Evolutionary conservation across 2,113 vertebrate species (phyloP), one percentile per base, ranked within the genome.

Genomic region (Cygnus buccinator): DNA sequence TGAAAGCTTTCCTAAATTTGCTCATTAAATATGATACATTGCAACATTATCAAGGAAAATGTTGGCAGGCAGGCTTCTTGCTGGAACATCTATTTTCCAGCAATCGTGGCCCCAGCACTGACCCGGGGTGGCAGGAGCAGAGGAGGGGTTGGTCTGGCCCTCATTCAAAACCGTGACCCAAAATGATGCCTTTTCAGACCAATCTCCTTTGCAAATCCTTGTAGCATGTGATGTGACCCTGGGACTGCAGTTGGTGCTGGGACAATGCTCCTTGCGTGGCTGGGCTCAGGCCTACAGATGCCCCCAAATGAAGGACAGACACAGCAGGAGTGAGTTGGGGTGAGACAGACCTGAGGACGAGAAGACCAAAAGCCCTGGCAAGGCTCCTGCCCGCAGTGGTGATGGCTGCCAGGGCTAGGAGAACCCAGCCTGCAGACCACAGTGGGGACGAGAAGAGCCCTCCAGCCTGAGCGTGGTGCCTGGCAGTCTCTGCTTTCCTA

Each of bases 1-100:
- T 57, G 80, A 91, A 87, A 88, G 44, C 76, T 72, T 84, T 50
- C 75, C 86, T 44, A 62, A 95, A 96, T 76, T 90, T 70, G 35
- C 74, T 95, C 92, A 65, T 91, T 95, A 58, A 84, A 67, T 84
- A 16, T 22, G 75, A 91, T 75, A 90, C 71, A 84, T 86, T 57
- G 35, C 52, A 67, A 84, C 52, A 17, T 85, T 57, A 63, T 10
- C 67, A 15, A 5, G 0, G 1, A 48, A 62, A 93, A 62, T 9
- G 43, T 13, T 74, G 86, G 58, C 82, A 57, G 26, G 46, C 46
- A 70, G 55, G 65, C 44, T 52, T 43, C 70, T 43, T 2, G 0
- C 43, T 48, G 52, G 63, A n/a, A 89, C 84, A 33, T 78, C 48
- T 46, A 25, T 67, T 78, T 86, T 67, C 71, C 4, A 11, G 63